Percentiles rank a stretch among this genome's conserved stretches.
Conservation (phyloP, 2,888 invertebrate species). For the Cylloceria caligata region DNA sequence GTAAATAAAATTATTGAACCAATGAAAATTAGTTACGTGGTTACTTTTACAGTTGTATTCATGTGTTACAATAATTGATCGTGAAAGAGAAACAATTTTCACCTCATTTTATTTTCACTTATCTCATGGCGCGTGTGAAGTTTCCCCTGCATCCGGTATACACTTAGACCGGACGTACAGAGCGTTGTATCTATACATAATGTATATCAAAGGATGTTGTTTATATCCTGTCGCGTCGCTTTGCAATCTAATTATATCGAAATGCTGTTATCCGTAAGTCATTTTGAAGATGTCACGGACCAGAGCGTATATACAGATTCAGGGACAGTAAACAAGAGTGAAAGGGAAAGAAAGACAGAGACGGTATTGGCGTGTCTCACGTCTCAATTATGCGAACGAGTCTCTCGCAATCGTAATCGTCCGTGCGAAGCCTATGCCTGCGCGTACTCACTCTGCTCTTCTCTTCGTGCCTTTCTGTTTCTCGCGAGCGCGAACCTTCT, state of each 20-base stretch:
- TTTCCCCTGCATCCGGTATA: slow-evolving; percentile 24
- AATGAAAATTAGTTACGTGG: too few relatives aligned
- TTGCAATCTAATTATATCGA: slow-evolving; percentile 36
- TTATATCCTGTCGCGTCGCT: background rate
- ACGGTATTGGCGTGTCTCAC: slow-evolving; percentile 43
- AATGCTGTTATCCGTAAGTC: slow-evolving; percentile 1
- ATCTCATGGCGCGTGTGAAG: background rate
- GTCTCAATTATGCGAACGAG: slow-evolving; percentile 66
- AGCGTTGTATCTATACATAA: slow-evolving; percentile 13
- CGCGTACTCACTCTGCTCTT: slow-evolving; percentile 13
- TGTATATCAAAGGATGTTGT: slow-evolving; percentile 7
- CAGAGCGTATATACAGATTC: background rate
- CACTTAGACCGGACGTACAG: slow-evolving; percentile 6
- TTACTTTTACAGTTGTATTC: too few relatives aligned
- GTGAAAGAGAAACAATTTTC: slow-evolving; percentile 2
- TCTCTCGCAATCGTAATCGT: slow-evolving; percentile 60
- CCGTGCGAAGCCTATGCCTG: slow-evolving; percentile 1
- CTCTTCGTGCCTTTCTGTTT: slow-evolving; percentile 43
- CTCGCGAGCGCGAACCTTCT: slow-evolving; percentile 27
- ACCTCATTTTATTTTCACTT: background rate
- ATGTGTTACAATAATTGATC: background rate
- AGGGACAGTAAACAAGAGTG: slow-evolving; percentile 8
- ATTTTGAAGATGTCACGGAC: slow-evolving; percentile 38
- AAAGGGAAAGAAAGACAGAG: slow-evolving; percentile 15
- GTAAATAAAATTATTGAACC: too few relatives aligned